Percentiles rank a stretch among this genome's conserved stretches.
Evolutionary conservation across 2,888 invertebrate species (phyloP).

Genomic region (Leptura quadrifasciata): DNA sequence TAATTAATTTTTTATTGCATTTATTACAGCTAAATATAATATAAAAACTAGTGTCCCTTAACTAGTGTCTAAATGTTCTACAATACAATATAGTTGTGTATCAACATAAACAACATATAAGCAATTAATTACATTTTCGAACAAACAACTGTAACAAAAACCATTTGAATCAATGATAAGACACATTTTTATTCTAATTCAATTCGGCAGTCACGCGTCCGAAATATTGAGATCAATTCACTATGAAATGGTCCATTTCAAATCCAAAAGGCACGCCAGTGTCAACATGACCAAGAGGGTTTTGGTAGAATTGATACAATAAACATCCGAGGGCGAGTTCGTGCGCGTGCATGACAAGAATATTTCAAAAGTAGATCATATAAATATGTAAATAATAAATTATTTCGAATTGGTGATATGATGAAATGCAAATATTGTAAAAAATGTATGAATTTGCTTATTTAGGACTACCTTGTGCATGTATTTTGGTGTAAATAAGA

Average conservation of each 20-base stretch:
- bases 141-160: no score
- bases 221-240: background rate
- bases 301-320: constrained; percentile 69
- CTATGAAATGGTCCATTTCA: background rate
- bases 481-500: constrained; percentile 15
- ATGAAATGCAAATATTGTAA: constrained; percentile 41
- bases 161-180: background rate
- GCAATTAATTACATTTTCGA: no score
- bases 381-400: constrained; percentile 43
- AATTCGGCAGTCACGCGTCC: background rate
- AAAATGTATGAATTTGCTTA: constrained; percentile 38
- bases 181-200: background rate
- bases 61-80: no score
- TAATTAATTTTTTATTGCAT: no score
- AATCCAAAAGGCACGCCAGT: constrained; percentile 33
- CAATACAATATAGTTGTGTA: no score
- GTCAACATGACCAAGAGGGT: constrained; percentile 44
- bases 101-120: no score
- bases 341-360: constrained; percentile 64
- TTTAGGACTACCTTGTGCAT: constrained; percentile 23
- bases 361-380: constrained; percentile 48
- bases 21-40: no score
- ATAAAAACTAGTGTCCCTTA: no score
- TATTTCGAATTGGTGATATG: constrained; percentile 31
- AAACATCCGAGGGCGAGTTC: constrained; percentile 66